These are phyloP conservation scores for Cuculus canorus DNA, from an alignment of 2,797 vertebrate genomes.

Conservation along the genomic window DNA sequence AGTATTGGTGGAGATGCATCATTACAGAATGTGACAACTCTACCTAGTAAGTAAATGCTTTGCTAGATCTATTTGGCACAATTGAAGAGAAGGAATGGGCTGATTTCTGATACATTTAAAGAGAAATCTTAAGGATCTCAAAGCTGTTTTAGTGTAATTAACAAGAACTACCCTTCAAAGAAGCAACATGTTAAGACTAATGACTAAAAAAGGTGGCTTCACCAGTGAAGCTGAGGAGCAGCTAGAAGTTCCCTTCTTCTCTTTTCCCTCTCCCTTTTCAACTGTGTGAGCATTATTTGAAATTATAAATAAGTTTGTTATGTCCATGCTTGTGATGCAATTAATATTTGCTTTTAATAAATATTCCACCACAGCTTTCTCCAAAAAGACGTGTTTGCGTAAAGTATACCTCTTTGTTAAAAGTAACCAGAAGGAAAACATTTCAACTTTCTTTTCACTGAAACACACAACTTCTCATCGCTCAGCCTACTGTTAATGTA, in stretches of 20 bases:
- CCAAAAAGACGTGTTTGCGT: neutral
- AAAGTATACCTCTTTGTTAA: neutral
- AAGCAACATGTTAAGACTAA: neutral
- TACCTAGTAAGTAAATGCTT: slow-evolving; percentile 87
- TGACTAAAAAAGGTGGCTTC: neutral
- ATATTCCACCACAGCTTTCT: neutral
- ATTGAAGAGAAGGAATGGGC: neutral
- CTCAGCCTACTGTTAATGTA: neutral
- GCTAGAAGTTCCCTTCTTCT: neutral
- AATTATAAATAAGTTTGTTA: neutral
- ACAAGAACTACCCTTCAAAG: neutral
- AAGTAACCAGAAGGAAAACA: neutral
- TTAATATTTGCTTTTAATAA: neutral
- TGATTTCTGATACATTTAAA: neutral
- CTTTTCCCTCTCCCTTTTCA: neutral
- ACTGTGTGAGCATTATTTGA: neutral
- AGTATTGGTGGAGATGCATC: slow-evolving; percentile 89
- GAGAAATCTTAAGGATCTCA: neutral
- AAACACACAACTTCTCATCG: neutral
- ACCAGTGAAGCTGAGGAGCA: neutral
- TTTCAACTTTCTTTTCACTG: neutral
- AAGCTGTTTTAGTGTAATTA: neutral
- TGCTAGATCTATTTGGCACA: neutral
- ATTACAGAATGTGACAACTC: slow-evolving; percentile 85
- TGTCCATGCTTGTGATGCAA: neutral